phyloP scores from a whole-genome alignment of 2,797 vertebrate genomes.

The Ataeniobius toweri region DNA sequence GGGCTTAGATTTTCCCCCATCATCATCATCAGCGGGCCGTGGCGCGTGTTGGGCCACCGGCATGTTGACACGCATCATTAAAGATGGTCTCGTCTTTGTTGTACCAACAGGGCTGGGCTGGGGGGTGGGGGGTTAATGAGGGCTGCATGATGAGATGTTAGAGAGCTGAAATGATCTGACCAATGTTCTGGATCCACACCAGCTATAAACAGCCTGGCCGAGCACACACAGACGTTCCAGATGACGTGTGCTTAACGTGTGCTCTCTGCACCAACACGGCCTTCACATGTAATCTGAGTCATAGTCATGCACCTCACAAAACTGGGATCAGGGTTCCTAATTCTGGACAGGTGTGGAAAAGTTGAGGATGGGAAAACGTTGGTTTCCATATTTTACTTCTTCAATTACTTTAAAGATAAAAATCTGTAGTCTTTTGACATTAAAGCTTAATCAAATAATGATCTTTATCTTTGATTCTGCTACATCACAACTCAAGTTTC shows the following conservation, averaged over 20 bases:
- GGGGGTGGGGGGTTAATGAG: not conserved
- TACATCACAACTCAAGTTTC: not conserved
- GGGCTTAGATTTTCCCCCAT: conserved; percentile 23
- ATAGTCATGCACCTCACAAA: not conserved
- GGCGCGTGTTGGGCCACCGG: conserved; percentile 21
- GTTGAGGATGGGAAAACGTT: too few relatives aligned
- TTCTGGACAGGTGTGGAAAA: too few relatives aligned
- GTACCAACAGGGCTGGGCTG: conserved; percentile 10
- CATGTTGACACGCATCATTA: conserved; percentile 50
- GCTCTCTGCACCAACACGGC: not conserved
- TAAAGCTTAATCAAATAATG: not conserved
- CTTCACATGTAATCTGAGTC: not conserved
- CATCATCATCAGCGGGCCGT: conserved; percentile 28
- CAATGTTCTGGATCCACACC: not conserved
- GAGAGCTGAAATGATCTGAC: not conserved
- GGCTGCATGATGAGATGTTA: conserved; percentile 4
- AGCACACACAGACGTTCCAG: not conserved
- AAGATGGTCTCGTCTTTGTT: conserved; percentile 30
- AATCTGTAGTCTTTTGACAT: too few relatives aligned
- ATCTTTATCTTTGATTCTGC: not conserved
- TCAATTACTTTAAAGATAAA: not conserved
- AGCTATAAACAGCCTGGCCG: not conserved
- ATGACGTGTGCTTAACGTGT: too few relatives aligned
- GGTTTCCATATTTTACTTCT: not conserved
- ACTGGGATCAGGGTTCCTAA: too few relatives aligned